Conservation (phyloP, 2,797 vertebrate species). For the Coilia nasus region DNA sequence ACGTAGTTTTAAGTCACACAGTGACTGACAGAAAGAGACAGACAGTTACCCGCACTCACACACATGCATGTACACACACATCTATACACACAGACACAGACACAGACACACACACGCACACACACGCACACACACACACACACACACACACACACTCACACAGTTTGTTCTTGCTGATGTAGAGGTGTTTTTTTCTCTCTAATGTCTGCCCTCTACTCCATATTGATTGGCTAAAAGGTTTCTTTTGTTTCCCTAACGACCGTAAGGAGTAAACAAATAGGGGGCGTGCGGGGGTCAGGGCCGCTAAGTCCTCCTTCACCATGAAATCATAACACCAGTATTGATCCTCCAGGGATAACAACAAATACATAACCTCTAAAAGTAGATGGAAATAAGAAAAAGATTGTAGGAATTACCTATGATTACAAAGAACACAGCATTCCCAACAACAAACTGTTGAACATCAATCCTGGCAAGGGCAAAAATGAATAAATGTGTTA, state of each 20-base stretch:
- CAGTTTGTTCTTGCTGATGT: not conserved
- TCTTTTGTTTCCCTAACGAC: not conserved
- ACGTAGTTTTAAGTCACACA: no score
- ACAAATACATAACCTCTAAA: not conserved
- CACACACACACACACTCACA: slow-evolving; percentile 2
- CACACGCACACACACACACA: not conserved
- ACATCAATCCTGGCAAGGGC: no score
- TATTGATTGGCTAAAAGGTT: slow-evolving; percentile 15
- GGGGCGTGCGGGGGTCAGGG: not conserved
- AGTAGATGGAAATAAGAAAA: not conserved
- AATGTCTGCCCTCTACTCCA: not conserved
- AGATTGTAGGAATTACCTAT: not conserved
- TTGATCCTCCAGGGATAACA: not conserved
- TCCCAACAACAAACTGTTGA: no score
- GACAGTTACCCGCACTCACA: not conserved
- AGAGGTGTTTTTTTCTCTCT: not conserved
- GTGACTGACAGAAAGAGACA: no score
- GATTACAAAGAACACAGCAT: slow-evolving; percentile 2
- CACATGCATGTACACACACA: not conserved
- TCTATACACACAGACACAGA: slow-evolving; percentile 7
- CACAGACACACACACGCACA: not conserved
- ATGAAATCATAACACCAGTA: not conserved
- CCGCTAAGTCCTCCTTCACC: not conserved
- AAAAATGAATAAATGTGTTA: not conserved
- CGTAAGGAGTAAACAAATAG: not conserved